A percentile compares a stretch with the other conserved stretches of the same genome.
Evolutionary conservation across 2,888 invertebrate species (phyloP).

Genomic region (Cataglyphis rosenhaueri): DNA sequence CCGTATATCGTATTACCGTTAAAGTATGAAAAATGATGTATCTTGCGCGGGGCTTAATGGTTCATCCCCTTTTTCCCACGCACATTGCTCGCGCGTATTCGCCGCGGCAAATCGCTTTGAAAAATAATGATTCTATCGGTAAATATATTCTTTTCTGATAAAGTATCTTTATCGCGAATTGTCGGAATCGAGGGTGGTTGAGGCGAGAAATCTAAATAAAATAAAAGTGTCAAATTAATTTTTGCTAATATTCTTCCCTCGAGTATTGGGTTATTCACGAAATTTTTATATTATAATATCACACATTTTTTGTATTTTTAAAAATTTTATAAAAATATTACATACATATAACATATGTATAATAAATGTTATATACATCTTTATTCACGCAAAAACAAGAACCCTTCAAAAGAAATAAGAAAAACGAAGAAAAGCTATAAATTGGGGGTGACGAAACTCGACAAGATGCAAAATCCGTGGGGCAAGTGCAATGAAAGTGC

Average conservation of each 20-base stretch:
- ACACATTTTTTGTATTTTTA: background rate
- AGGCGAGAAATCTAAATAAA: slow-evolving; percentile 10
- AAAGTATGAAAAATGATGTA: slow-evolving; percentile 73
- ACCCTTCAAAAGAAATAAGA: slow-evolving; percentile 19
- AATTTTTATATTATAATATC: background rate
- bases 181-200: background rate
- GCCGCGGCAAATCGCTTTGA: slow-evolving; percentile 2
- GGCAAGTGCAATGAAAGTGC: slow-evolving; percentile 82
- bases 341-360: background rate
- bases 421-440: slow-evolving; percentile 75
- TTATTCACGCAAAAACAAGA: background rate
- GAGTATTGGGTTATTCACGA: background rate
- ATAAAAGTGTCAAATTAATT: background rate
- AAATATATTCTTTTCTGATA: background rate
- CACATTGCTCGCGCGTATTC: slow-evolving; percentile 48
- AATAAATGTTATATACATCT: slow-evolving; percentile 17
- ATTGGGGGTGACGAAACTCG: slow-evolving; percentile 64
- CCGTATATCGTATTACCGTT: slow-evolving; percentile 70
- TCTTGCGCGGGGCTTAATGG: slow-evolving; percentile 64
- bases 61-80: slow-evolving; percentile 65
- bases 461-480: slow-evolving; percentile 77
- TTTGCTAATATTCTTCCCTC: background rate
- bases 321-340: slow-evolving; percentile 31
- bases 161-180: slow-evolving; percentile 4
- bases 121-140: slow-evolving; percentile 35